Percentiles rank a stretch among this genome's conserved stretches.
phyloP scores from a whole-genome alignment of 2,888 invertebrate genomes.

The Polyploca ridens region DNA sequence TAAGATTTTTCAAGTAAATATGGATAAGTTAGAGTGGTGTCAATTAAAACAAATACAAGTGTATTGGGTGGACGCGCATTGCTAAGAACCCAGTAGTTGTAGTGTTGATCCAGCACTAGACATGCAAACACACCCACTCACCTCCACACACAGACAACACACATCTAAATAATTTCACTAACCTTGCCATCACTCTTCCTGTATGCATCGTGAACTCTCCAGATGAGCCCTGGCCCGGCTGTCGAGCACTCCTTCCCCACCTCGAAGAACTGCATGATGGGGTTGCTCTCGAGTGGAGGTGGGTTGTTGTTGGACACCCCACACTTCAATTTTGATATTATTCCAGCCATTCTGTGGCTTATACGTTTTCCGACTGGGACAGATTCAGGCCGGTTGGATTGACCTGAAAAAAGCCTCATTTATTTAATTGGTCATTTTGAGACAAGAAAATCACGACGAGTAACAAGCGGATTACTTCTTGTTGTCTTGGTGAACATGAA shows the following conservation, averaged over 20 bases:
- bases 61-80: too few species aligned
- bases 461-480: too few species aligned
- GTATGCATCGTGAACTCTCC: slow-evolving; percentile 96
- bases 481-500: too few species aligned
- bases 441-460: background rate
- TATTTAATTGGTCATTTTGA: too few species aligned
- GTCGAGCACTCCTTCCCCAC: slow-evolving; percentile 92
- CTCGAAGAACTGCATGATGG: slow-evolving; percentile 94
- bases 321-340: slow-evolving; percentile 60
- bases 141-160: too few species aligned
- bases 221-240: slow-evolving; percentile 95
- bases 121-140: too few species aligned
- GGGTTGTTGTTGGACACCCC: slow-evolving; percentile 41
- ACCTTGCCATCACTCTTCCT: slow-evolving; percentile 96
- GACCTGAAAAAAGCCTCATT: slow-evolving; percentile 30
- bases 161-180: slow-evolving; percentile 49
- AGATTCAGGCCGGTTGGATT: slow-evolving; percentile 27
- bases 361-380: slow-evolving; percentile 35
- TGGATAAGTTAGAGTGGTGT: too few species aligned
- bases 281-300: slow-evolving; percentile 86
- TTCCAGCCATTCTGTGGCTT: slow-evolving; percentile 54
- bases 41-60: too few species aligned
- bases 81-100: too few species aligned
- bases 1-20: too few species aligned
- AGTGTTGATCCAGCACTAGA: too few species aligned